Conservation (phyloP, 2,113 vertebrate genomes). For the Natator depressus region DNA sequence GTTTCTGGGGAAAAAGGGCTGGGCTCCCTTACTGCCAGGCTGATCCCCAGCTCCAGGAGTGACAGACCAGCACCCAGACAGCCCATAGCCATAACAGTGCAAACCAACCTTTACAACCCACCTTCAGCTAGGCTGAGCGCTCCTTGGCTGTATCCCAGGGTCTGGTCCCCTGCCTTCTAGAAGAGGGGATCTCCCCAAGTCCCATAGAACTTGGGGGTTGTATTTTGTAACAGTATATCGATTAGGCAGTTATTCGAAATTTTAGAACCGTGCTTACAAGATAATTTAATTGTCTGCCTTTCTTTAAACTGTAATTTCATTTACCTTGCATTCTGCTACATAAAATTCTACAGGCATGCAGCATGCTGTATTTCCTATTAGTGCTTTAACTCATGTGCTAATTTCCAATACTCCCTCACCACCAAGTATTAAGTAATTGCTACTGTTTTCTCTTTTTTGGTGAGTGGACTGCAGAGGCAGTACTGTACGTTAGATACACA, state of each 20-base stretch:
- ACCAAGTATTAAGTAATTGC: conserved; percentile 34
- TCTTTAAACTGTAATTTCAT: conserved; percentile 79
- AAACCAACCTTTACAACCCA: neutral
- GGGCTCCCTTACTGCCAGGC: neutral
- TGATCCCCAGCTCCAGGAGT: neutral
- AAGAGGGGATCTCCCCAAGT: neutral
- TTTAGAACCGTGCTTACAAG: conserved; percentile 71
- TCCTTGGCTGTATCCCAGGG: neutral
- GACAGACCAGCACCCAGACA: neutral
- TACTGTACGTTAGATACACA: accelerated
- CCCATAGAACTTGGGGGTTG: accelerated
- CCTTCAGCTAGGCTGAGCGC: accelerated
- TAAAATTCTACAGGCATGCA: conserved; percentile 26
- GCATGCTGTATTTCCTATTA: conserved; percentile 16
- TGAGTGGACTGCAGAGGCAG: neutral
- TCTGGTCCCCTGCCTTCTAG: accelerated
- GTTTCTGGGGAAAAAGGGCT: neutral
- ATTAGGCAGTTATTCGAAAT: conserved; percentile 77
- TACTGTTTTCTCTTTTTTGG: conserved; percentile 27
- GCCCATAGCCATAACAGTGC: neutral
- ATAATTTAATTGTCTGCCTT: conserved; percentile 78
- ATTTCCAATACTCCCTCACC: conserved; percentile 51
- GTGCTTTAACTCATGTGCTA: neutral
- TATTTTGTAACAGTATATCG: conserved; percentile 4
- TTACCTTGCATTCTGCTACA: conserved; percentile 68